Evolutionary conservation across 2,797 vertebrate genomes (phyloP).

Genomic region (Sebastolobus altivelis): DNA sequence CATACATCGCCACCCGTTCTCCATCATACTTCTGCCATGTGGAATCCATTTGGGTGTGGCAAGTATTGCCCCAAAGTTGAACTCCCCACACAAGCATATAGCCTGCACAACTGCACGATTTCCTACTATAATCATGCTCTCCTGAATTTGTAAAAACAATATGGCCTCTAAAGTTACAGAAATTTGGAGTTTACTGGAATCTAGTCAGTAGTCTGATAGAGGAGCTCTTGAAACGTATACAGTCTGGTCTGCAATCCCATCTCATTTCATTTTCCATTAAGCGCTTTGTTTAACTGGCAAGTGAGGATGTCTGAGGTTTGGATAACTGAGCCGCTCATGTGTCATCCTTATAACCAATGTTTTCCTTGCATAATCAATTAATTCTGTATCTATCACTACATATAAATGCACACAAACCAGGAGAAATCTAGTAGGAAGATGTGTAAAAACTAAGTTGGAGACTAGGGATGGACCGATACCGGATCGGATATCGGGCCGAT

Average conservation of each 20-base stretch:
- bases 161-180: not conserved
- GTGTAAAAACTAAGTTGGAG: not conserved
- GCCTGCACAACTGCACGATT: constrained; percentile 1
- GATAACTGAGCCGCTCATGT: not conserved
- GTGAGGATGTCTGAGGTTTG: constrained; percentile 5
- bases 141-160: constrained; percentile 3
- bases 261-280: constrained; percentile 8
- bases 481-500: no score
- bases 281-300: not conserved
- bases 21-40: constrained; percentile 46
- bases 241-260: not conserved
- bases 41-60: constrained; percentile 54
- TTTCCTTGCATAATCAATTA: not conserved
- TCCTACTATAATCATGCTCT: constrained; percentile 3
- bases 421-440: not conserved
- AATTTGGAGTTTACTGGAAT: constrained; percentile 2
- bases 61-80: constrained; percentile 45
- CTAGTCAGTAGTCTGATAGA: not conserved
- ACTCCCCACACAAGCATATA: constrained; percentile 31
- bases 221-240: not conserved
- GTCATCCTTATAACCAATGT: not conserved
- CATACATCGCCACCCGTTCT: constrained; percentile 3
- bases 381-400: not conserved
- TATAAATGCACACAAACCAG: not conserved
- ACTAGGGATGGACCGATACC: no score